Base-by-base conservation (phyloP, 1,140 invertebrate genomes). In the Diorhabda carinulata region DNA sequence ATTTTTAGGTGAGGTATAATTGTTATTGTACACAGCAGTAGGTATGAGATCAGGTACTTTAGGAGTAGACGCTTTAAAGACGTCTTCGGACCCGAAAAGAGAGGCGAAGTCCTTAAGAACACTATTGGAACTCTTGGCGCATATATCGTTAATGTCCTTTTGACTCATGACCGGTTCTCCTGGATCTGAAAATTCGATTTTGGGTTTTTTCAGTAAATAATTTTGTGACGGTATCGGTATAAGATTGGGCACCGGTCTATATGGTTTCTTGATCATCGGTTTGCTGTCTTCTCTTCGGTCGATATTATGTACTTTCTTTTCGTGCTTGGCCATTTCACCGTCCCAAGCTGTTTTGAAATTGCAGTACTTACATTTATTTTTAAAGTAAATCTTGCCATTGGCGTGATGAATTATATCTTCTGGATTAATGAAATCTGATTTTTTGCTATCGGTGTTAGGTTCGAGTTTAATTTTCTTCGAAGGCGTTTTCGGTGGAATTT, bases 241-340 rank as follows among this genome's bases (percentile, higher is more conserved):
- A 4, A 91, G 82, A 77, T 90, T 90, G 45, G 90, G 90, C 72
- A 91, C 84, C 0, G 90, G 89, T 52, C 89, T 81, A 41, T 86
- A 78, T 40, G 83, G 78, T 75, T 86, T 86, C 64, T 86, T 89
- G 4, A 70, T 57, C 40, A 69, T 67, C 9, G 71, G 64, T 57
- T 66, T 74, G 41, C 61, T 69, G 47, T 78, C 7, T 69, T 60
- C 44, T 6, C 72, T 79, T 65, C 80, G 78, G 45, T 73, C 69
- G 70, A 82, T 81, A 75, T 80, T 83, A 80, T 80, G 86, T 72
- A 77, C 82, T 71, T 81, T 83, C 74, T 72, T 79, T 78, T 84
- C 85, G 81, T 81, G 88, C 79, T 78, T 83, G 74, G 79, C 82
- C 81, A 83, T 84, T 78, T 85, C 87, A 6, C 80, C 84, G 60